Percentiles rank a stretch among this genome's conserved stretches.
These are phyloP conservation scores for Dryoscopus gambensis DNA, from an alignment of 2,113 vertebrate species.

Conservation along the genomic window DNA sequence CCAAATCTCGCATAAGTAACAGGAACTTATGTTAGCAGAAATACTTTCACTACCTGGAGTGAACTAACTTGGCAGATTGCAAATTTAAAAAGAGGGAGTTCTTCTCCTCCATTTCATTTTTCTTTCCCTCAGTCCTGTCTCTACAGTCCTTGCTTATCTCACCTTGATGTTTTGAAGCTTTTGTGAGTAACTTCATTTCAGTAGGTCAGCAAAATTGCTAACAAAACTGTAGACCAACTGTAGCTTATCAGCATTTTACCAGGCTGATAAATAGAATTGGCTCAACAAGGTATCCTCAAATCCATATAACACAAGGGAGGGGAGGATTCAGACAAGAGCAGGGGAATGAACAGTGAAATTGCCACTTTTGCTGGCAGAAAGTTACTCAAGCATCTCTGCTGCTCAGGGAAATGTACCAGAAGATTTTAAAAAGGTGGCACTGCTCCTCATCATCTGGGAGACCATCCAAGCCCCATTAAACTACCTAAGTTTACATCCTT, in stretches of 20 bases:
- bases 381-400: neutral
- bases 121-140: neutral
- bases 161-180: neutral
- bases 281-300: neutral
- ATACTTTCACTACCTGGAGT: neutral
- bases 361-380: neutral
- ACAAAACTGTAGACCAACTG: neutral
- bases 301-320: neutral
- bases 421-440: neutral
- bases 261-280: conserved; percentile 16
- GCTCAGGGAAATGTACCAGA: neutral
- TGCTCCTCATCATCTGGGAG: neutral
- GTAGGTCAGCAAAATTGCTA: conserved; percentile 24
- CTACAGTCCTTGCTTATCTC: neutral
- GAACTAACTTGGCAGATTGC: neutral
- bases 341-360: neutral
- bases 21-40: neutral
- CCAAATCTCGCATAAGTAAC: neutral
- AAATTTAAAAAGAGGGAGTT: neutral
- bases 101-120: neutral
- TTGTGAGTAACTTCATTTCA: neutral
- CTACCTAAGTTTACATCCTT: neutral
- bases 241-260: conserved; percentile 30
- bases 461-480: neutral
- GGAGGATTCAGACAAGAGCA: neutral